Conservation (phyloP, 2,797 vertebrate species). For the Cichlasoma orientale region DNA sequence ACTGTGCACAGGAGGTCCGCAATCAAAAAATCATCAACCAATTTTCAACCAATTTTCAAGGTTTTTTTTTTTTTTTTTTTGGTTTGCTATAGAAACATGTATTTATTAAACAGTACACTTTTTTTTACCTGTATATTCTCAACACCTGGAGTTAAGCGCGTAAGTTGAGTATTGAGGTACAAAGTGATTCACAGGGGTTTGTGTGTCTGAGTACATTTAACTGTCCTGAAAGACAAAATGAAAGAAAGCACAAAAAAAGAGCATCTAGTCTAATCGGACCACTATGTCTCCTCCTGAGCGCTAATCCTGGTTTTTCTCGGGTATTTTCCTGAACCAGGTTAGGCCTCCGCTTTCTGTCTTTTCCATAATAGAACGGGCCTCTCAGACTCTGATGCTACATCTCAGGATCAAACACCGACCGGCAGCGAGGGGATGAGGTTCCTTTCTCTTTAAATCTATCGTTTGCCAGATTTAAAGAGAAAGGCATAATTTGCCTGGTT, state of each 20-base stretch:
- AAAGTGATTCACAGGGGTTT: too few species aligned
- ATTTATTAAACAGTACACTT: background rate
- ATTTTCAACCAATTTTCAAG: background rate
- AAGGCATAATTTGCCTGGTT: background rate
- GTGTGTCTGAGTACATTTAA: background rate
- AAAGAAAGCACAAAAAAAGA: background rate
- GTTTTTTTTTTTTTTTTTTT: background rate
- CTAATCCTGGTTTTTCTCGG: slow-evolving; percentile 4
- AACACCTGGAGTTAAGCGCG: too few species aligned
- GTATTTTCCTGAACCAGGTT: slow-evolving; percentile 17
- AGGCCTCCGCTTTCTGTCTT: slow-evolving; percentile 1
- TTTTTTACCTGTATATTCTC: too few species aligned
- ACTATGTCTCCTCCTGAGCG: background rate
- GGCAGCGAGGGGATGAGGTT: slow-evolving; percentile 9
- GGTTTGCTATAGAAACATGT: background rate
- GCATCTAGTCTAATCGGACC: background rate
- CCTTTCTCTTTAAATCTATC: slow-evolving; percentile 53
- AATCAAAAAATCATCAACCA: background rate
- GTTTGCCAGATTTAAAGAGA: slow-evolving; percentile 17
- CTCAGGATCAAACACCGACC: slow-evolving; percentile 59
- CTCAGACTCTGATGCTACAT: slow-evolving; percentile 58
- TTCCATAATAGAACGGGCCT: slow-evolving; percentile 44
- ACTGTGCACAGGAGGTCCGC: background rate
- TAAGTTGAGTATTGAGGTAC: too few species aligned
- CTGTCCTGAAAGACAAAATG: background rate